These are phyloP conservation scores for Aphelinus atriplicis DNA, from an alignment of 1,140 invertebrate species.

Conservation along the genomic window DNA sequence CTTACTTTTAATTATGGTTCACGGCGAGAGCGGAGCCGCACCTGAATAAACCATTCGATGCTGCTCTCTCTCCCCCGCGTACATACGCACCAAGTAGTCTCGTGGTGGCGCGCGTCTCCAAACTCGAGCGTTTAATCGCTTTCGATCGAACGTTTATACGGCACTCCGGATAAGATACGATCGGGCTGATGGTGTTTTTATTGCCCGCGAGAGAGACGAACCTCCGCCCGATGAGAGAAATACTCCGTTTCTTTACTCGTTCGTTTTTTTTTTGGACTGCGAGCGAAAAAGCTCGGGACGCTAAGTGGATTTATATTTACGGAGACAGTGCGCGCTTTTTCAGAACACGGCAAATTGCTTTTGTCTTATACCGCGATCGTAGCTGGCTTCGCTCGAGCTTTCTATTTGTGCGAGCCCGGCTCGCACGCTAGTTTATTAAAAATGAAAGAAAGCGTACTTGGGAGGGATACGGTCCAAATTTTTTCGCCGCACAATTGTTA, in stretches of 20 bases:
- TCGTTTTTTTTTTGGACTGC: background rate
- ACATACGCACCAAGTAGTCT: too few species aligned
- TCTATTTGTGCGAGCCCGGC: too few species aligned
- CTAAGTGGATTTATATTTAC: constrained; percentile 42
- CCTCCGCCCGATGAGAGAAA: constrained; percentile 23
- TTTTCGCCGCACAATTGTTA: too few species aligned
- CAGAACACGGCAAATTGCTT: constrained; percentile 32
- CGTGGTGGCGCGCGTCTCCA: constrained; percentile 3
- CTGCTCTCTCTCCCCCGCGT: constrained; percentile 2
- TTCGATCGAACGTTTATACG: constrained; percentile 41
- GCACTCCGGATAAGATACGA: constrained; percentile 40
- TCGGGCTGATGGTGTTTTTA: constrained; percentile 34
- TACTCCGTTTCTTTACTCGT: constrained; percentile 1
- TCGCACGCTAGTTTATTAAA: too few species aligned
- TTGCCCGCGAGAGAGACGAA: constrained; percentile 10
- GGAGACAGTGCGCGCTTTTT: constrained; percentile 26
- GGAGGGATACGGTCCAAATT: too few species aligned
- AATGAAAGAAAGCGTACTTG: too few species aligned
- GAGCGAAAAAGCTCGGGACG: background rate
- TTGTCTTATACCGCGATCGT: constrained; percentile 1
- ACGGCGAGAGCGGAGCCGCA: constrained; percentile 26
- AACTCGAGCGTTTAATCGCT: constrained; percentile 40
- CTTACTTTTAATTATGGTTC: constrained; percentile 54
- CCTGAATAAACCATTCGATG: constrained; percentile 51
- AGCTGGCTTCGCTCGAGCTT: too few species aligned